These are phyloP conservation scores for Oplegnathus fasciatus DNA, from an alignment of 2,113 vertebrate genomes.

Conservation along the genomic window DNA sequence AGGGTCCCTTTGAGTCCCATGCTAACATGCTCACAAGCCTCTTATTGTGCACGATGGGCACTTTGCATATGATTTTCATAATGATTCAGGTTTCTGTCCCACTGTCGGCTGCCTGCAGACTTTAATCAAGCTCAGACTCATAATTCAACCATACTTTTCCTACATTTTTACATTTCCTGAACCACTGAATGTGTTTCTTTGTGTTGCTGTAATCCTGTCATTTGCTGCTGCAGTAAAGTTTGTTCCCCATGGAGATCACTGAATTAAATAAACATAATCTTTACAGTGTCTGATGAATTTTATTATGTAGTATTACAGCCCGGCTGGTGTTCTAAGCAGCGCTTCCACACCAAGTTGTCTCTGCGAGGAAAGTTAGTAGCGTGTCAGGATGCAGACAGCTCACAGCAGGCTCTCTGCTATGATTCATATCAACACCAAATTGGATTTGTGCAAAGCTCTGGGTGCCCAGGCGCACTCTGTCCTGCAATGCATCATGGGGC, in stretches of 20 bases:
- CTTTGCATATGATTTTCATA: neutral
- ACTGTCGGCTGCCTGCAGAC: neutral
- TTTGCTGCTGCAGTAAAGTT: no score
- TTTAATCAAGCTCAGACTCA: neutral
- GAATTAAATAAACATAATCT: neutral
- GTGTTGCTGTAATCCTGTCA: neutral
- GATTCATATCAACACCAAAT: conserved; percentile 63
- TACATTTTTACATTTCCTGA: neutral
- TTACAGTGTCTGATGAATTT: no score
- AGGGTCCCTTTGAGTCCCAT: no score
- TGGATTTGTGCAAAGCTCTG: conserved; percentile 68
- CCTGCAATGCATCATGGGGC: conserved; percentile 73
- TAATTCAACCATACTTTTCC: neutral
- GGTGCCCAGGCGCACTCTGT: conserved; percentile 23
- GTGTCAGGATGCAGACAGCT: conserved; percentile 56
- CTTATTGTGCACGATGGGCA: neutral
- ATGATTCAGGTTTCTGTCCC: neutral
- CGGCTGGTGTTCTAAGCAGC: conserved; percentile 64
- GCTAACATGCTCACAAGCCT: neutral
- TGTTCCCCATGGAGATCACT: neutral
- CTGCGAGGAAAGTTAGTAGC: conserved; percentile 63
- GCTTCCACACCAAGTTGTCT: conserved; percentile 22
- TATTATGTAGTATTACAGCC: neutral
- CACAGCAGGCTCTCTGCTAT: conserved; percentile 61
- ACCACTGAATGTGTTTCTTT: neutral